These are phyloP conservation scores for Lemur catta DNA, from an alignment of 2,797 vertebrate genomes.

Conservation along the genomic window DNA sequence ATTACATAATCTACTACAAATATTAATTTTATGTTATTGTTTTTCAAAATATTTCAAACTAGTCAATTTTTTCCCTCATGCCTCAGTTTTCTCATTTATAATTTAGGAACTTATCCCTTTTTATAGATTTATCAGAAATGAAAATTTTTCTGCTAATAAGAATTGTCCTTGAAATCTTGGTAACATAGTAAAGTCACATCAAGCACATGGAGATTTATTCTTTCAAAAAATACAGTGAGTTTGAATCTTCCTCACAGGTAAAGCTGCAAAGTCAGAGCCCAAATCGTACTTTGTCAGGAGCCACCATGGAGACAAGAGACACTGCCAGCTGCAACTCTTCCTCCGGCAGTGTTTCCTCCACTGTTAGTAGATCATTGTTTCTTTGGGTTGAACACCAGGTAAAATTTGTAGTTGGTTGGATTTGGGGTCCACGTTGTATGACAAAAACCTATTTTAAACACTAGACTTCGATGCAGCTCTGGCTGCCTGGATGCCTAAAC, in stretches of 20 bases:
- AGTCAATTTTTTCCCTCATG: not conserved
- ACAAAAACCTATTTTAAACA: not conserved
- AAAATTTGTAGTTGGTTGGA: not conserved
- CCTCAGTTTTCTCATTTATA: constrained; percentile 15
- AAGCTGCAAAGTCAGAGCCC: not conserved
- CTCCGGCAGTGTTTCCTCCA: not conserved
- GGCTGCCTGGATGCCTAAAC: not conserved
- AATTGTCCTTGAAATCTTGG: not conserved
- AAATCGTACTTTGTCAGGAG: not conserved
- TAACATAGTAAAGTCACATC: not conserved
- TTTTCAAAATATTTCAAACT: constrained; percentile 25
- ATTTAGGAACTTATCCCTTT: not conserved
- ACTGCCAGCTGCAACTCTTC: not conserved
- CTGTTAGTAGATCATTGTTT: not conserved
- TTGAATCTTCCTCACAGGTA: not conserved
- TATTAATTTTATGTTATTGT: not conserved
- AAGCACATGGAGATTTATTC: not conserved
- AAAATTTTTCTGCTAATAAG: not conserved
- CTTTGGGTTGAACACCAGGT: not conserved
- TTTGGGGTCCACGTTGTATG: not conserved
- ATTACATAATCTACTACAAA: not conserved
- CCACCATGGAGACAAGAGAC: not conserved
- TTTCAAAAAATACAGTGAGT: not conserved
- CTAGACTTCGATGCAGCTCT: not conserved
- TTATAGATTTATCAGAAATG: not conserved